Conservation (phyloP, 2,113 vertebrate genomes). For the Oophaga pumilio region DNA sequence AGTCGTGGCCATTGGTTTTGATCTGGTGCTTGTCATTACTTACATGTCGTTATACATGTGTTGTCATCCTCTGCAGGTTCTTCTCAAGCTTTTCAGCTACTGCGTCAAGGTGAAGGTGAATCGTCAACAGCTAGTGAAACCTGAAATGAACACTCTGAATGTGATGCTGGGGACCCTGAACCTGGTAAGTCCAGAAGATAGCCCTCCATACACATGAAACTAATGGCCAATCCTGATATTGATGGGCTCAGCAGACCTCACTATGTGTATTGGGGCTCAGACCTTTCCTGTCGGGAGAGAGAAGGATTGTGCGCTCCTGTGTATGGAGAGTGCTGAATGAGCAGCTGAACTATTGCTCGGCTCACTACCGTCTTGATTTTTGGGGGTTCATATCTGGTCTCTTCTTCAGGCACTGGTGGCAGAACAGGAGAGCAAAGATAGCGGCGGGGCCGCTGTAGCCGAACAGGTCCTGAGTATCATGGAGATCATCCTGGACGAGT, state of each 20-base stretch:
- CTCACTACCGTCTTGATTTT: too few relatives aligned
- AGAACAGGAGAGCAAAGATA: constrained; percentile 97
- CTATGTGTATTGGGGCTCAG: too few relatives aligned
- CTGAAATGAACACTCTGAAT: constrained; percentile 98
- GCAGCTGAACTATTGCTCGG: too few relatives aligned
- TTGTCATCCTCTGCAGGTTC: constrained; percentile 74
- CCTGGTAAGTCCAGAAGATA: constrained; percentile 74
- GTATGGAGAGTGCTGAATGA: too few relatives aligned
- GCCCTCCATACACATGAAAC: too few relatives aligned
- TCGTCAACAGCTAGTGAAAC: constrained; percentile 92
- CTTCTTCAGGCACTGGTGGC: constrained; percentile 86
- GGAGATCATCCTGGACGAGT: constrained; percentile 98
- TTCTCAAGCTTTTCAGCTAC: constrained; percentile 95
- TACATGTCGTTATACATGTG: background rate
- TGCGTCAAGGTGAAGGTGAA: constrained; percentile 98
- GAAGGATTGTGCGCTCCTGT: too few relatives aligned
- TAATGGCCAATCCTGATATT: too few relatives aligned
- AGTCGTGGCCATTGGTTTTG: constrained; percentile 63
- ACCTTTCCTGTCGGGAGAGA: too few relatives aligned
- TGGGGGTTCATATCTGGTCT: background rate
- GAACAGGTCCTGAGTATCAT: constrained; percentile 98
- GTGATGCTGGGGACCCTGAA: constrained; percentile 98
- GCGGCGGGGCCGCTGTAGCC: constrained; percentile 92
- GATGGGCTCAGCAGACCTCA: too few relatives aligned
- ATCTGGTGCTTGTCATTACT: background rate